These are phyloP conservation scores for Jacana jacana DNA, from an alignment of 2,113 vertebrate species.

Conservation along the genomic window DNA sequence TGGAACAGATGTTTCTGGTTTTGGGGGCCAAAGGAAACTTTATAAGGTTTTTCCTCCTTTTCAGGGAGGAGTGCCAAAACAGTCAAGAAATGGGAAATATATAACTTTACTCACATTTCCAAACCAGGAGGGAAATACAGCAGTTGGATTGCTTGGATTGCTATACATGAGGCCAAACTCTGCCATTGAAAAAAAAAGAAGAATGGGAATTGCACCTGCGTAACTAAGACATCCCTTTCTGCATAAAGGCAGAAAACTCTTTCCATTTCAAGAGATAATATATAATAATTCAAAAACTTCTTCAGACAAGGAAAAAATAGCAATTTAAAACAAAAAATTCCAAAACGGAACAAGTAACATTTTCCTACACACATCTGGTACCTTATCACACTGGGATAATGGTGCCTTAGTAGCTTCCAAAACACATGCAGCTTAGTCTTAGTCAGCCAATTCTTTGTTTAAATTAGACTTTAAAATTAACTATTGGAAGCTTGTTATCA, in stretches of 20 bases:
- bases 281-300: background rate
- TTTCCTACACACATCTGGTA: background rate
- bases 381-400: background rate
- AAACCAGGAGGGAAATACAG: constrained; percentile 56
- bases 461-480: background rate
- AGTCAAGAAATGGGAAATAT: constrained; percentile 72
- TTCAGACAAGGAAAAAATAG: background rate
- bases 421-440: background rate
- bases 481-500: background rate
- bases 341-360: background rate
- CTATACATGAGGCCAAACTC: background rate
- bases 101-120: constrained; percentile 63
- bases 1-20: constrained; percentile 76
- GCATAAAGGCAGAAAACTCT: background rate
- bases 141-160: background rate
- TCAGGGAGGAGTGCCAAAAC: constrained; percentile 66
- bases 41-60: constrained; percentile 68
- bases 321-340: background rate
- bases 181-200: background rate
- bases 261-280: constrained; percentile 10
- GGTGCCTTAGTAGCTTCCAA: background rate
- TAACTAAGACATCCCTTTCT: background rate
- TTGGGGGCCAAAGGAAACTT: constrained; percentile 61
- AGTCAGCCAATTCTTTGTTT: background rate
- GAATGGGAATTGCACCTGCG: background rate